Percentiles rank a stretch among this genome's conserved stretches.
Evolutionary conservation across 1,140 invertebrate species (phyloP).

Genomic region (Onthophagus taurus): DNA sequence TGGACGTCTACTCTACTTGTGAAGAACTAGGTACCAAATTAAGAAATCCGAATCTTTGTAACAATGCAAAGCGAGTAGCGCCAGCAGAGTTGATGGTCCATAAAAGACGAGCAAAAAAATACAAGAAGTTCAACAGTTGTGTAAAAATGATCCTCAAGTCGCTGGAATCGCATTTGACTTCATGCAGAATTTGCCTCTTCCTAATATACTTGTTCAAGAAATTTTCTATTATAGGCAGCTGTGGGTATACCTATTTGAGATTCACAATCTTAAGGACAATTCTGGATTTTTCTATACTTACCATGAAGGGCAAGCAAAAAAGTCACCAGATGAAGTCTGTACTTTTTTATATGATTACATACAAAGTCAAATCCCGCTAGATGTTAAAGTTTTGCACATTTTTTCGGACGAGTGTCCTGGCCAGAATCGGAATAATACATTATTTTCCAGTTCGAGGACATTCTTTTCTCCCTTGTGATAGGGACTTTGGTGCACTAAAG

Average conservation of each 20-base stretch:
- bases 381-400: constrained; percentile 2
- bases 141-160: constrained; percentile 13
- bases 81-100: constrained; percentile 20
- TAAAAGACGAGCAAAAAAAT: constrained; percentile 27
- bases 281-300: constrained; percentile 18
- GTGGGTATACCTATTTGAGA: constrained; percentile 27
- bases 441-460: constrained; percentile 30
- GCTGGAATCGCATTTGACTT: constrained; percentile 28
- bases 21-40: constrained; percentile 17
- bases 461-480: constrained; percentile 31
- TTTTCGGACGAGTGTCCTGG: constrained; percentile 5
- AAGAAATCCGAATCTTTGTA: constrained; percentile 6
- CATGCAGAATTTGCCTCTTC: constrained; percentile 29
- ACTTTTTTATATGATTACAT: constrained; percentile 18
- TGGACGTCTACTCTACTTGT: constrained; percentile 26
- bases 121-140: too few species aligned
- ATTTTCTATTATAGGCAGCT: constrained; percentile 29
- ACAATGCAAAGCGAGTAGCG: constrained; percentile 25
- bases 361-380: background rate
- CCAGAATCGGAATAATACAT: constrained; percentile 15
- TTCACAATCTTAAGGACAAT: constrained; percentile 25
- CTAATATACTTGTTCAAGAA: constrained; percentile 15
- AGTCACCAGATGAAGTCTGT: constrained; percentile 24
- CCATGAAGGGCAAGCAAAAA: constrained; percentile 23
- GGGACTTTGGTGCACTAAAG: too few species aligned